Base-by-base conservation (phyloP, 92 coral and sea anemone genomes). In the Umimayanthus chanpuru region DNA sequence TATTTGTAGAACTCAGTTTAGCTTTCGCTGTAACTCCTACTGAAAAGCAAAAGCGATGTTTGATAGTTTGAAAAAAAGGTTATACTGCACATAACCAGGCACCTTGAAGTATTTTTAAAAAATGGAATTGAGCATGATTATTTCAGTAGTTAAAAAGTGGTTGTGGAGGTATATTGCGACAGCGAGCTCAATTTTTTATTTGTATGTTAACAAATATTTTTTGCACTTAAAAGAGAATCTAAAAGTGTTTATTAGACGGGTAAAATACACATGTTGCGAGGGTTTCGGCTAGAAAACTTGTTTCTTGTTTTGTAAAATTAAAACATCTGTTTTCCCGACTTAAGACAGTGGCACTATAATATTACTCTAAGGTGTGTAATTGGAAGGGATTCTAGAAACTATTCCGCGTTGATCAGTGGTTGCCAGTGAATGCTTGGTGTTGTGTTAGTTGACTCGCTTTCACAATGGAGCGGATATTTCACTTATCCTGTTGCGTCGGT, bases 281-380 rank as follows among this genome's bases (percentile, higher is more conserved):
- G 9, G 49, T 0, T 9, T 44, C 4, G n/a, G n/a, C 49, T 44
- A 44, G 49, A 44, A 44, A 11, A 2, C 18, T 6, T 53, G 14
- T 11, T 53, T 53, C 58, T 53, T 53, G 58, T 2, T 53, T 53
- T 53, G 58, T 53, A 53, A 53, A 53, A 53, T 53, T 53, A 53
- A 7, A 53, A 2, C 20, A 11, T 53, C 58, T 53, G 58, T 53
- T 61, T 61, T 61, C 23, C 21, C 23, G 66, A 56, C 6, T 15
- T 15, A 56, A 56, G 26, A 73, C 88, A 73, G 44, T 61, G 16
- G 89, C 64, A 5, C 67, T 88, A n/a, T 12, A 53, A 53, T 53
- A 53, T 53, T 53, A 12, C 12, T 53, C 58, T 7, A 53, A 53
- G 58, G 86, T 85, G 76, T 78, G 82, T 85, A 89, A 77, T 36